Evolutionary conservation across 2,888 invertebrate species (phyloP).

Genomic region (Leptogaster cylindrica): DNA sequence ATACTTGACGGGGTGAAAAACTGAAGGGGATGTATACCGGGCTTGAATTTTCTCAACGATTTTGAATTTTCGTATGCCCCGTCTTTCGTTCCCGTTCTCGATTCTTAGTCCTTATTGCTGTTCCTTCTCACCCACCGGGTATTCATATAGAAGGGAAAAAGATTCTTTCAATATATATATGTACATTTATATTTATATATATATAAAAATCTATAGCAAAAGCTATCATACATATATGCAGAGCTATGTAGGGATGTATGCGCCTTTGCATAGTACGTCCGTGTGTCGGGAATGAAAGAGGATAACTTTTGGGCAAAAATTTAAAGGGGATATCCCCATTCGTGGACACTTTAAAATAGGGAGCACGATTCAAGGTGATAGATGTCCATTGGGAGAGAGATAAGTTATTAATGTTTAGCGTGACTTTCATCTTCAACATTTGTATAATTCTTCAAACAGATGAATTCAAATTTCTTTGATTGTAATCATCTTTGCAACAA

Average conservation of each 20-base stretch:
- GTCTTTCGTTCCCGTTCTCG: slow-evolving; percentile 34
- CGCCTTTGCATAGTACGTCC: slow-evolving; percentile 32
- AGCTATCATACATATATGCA: slow-evolving; percentile 20
- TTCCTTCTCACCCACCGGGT: slow-evolving; percentile 38
- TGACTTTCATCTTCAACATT: slow-evolving; percentile 12
- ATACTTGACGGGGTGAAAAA: slow-evolving; percentile 43
- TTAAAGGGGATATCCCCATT: slow-evolving; percentile 37
- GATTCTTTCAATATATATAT: slow-evolving; percentile 26
- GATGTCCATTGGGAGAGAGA: slow-evolving; percentile 32
- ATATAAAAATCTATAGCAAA: too few species aligned
- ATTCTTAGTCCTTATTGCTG: slow-evolving; percentile 33
- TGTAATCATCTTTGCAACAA: too few species aligned
- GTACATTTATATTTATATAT: too few species aligned
- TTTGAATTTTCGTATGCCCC: slow-evolving; percentile 46
- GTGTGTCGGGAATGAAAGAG: slow-evolving; percentile 42
- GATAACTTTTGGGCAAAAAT: slow-evolving; percentile 34
- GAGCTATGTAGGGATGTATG: slow-evolving; percentile 1
- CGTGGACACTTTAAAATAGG: slow-evolving; percentile 15
- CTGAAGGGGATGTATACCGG: slow-evolving; percentile 48
- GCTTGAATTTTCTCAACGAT: slow-evolving; percentile 48
- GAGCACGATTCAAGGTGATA: slow-evolving; percentile 22
- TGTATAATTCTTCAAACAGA: not conserved
- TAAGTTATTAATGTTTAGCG: slow-evolving; percentile 24
- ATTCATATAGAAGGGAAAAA: slow-evolving; percentile 42
- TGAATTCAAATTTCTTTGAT: too few species aligned